Conservation (phyloP, 2,797 vertebrate genomes). For the Lerista edwardsae region DNA sequence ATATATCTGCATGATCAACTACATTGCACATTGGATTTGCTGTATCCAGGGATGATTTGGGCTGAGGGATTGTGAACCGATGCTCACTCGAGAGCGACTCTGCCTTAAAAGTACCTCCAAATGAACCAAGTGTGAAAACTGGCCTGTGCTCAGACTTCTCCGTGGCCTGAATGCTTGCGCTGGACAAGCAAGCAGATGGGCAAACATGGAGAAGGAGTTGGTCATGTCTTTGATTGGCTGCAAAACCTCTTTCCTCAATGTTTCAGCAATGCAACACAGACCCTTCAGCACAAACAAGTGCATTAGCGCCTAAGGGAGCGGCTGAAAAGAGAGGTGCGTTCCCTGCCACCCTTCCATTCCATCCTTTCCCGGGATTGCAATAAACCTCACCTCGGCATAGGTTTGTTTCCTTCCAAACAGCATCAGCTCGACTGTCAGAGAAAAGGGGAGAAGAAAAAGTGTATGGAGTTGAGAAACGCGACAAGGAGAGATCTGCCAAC, state of each 20-base stretch:
- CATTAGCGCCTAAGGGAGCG: slow-evolving; percentile 37
- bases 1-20: neutral
- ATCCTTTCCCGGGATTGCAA: slow-evolving; percentile 37
- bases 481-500: neutral
- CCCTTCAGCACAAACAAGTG: slow-evolving; percentile 35
- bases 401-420: slow-evolving; percentile 64
- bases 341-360: slow-evolving; percentile 8
- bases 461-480: slow-evolving; percentile 44
- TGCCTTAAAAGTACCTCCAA: neutral
- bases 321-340: neutral
- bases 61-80: neutral
- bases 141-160: neutral
- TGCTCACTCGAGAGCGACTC: neutral
- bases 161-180: neutral
- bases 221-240: slow-evolving; percentile 16
- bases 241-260: slow-evolving; percentile 16
- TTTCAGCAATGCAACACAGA: slow-evolving; percentile 38
- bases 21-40: no score
- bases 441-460: slow-evolving; percentile 33
- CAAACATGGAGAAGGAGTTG: neutral
- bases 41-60: no score
- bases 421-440: neutral
- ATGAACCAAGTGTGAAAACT: slow-evolving; percentile 32
- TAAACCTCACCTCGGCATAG: slow-evolving; percentile 51
- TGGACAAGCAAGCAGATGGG: slow-evolving; percentile 37